phyloP scores from a whole-genome alignment of 2,113 vertebrate species.

The Vulpes ferrilata region DNA sequence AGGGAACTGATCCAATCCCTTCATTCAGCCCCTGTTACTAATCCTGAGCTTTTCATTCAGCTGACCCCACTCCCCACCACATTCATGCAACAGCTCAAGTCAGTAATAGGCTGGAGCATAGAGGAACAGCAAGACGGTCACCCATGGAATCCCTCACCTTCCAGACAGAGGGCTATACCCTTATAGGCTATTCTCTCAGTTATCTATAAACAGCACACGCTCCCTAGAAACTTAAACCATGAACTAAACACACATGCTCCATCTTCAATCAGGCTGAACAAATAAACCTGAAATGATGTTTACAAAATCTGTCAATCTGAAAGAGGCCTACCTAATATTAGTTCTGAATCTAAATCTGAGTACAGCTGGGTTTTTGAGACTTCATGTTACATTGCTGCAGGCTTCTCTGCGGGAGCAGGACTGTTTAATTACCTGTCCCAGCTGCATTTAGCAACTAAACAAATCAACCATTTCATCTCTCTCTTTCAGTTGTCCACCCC shows the following conservation, averaged over 20 bases:
- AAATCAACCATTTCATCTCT: slow-evolving; percentile 57
- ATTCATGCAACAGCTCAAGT: not conserved
- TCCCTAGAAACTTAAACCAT: slow-evolving; percentile 1
- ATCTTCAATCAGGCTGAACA: slow-evolving; percentile 59
- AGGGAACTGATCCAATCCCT: not conserved
- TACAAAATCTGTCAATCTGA: slow-evolving; percentile 53
- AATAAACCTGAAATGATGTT: slow-evolving; percentile 62
- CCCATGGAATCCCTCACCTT: not conserved
- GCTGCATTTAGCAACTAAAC: slow-evolving; percentile 63
- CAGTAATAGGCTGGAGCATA: not conserved
- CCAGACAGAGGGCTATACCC: not conserved
- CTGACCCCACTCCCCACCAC: not conserved
- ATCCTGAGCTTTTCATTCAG: not conserved
- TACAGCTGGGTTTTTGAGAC: slow-evolving; percentile 56
- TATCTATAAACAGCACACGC: not conserved
- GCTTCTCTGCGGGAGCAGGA: not conserved
- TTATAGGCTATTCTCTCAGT: not conserved
- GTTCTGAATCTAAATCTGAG: slow-evolving; percentile 55
- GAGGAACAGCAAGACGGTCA: not conserved
- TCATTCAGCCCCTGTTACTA: not conserved
- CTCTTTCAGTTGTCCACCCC: slow-evolving; percentile 15
- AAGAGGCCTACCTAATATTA: slow-evolving; percentile 57
- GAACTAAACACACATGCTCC: slow-evolving; percentile 7
- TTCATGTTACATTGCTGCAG: not conserved
- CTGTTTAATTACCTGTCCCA: slow-evolving; percentile 73